Evolutionary conservation across 2,113 vertebrate genomes (phyloP).

Genomic region (Cyprichromis sp.): DNA sequence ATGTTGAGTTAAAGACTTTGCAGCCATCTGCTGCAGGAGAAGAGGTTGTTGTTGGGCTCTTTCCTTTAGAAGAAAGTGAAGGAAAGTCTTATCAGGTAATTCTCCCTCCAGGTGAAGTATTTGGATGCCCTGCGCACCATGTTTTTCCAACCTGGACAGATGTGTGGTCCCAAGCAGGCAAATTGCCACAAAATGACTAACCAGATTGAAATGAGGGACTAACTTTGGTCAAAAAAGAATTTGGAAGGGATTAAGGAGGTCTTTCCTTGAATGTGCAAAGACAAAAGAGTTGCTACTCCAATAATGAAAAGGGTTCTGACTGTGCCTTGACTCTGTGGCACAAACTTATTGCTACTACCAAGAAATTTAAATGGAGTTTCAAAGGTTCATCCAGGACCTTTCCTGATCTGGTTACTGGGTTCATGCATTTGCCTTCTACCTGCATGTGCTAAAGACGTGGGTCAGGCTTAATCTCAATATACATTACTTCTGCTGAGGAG

Average conservation of each 20-base stretch:
- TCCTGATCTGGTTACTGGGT: neutral
- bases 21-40: neutral
- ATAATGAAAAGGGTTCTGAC: neutral
- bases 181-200: neutral
- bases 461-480: neutral
- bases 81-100: neutral
- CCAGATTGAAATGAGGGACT: neutral
- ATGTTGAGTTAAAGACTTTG: neutral
- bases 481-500: neutral
- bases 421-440: neutral
- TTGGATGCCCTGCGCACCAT: neutral
- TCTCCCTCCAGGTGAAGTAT: neutral
- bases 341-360: neutral
- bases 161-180: neutral
- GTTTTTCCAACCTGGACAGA: neutral
- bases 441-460: neutral
- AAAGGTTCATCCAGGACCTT: neutral
- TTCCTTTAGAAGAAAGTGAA: neutral
- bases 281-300: neutral
- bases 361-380: neutral
- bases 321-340: neutral
- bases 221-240: neutral
- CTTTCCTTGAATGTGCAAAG: neutral
- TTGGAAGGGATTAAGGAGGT: neutral
- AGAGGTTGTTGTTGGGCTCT: neutral